Evolutionary conservation across 2,113 vertebrate species (phyloP).

Genomic region (Bujurquina vittata): DNA sequence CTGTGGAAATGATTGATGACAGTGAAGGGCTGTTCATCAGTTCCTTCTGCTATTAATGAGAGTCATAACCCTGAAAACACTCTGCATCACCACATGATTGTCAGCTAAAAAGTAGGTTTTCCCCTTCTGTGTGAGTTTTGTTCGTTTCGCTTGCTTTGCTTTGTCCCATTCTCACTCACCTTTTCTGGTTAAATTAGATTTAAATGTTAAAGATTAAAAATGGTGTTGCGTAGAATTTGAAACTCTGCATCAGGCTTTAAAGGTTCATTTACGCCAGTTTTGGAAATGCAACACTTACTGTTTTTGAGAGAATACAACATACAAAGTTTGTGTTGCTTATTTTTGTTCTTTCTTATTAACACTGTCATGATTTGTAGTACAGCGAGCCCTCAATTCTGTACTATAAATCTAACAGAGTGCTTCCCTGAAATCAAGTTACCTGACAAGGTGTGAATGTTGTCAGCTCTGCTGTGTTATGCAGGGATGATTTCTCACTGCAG

Average conservation of each 20-base stretch:
- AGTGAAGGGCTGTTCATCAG: background rate
- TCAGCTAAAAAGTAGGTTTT: background rate
- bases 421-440: background rate
- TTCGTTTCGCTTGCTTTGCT: fast-evolving
- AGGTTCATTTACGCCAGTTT: fast-evolving
- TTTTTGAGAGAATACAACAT: background rate
- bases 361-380: background rate
- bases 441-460: too few relatives aligned
- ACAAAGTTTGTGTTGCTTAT: background rate
- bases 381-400: background rate
- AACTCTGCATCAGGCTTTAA: background rate
- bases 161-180: background rate
- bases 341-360: background rate
- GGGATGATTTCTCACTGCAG: background rate
- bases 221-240: background rate
- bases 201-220: background rate
- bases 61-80: too few relatives aligned
- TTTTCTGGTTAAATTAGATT: background rate
- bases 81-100: background rate
- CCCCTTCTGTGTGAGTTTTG: background rate
- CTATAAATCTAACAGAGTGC: background rate
- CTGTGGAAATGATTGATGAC: background rate
- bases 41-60: too few relatives aligned
- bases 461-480: background rate
- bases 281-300: background rate